Evolutionary conservation across 2,113 vertebrate genomes (phyloP).

Genomic region (Prunella himalayana): DNA sequence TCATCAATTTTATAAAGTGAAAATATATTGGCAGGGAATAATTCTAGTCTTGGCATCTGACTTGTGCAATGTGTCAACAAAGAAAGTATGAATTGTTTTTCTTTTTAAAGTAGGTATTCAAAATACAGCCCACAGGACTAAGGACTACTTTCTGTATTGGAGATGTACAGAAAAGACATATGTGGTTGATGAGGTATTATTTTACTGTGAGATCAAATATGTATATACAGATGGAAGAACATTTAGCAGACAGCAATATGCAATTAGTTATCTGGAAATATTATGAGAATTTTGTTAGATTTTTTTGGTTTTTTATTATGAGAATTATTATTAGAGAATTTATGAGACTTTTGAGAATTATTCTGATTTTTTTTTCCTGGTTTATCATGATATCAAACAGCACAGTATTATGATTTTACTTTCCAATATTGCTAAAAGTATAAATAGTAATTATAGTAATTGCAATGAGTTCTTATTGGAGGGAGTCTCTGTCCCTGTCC

Average conservation of each 20-base stretch:
- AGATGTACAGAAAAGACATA: not conserved
- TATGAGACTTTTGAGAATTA: not conserved
- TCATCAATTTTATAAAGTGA: slow-evolving; percentile 1
- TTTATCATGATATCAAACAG: not conserved
- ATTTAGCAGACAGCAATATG: not conserved
- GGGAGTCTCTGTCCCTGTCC: not conserved
- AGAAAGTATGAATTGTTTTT: not conserved
- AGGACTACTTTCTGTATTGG: not conserved
- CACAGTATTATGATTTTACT: not conserved
- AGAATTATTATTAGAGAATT: not conserved
- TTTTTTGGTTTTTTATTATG: not conserved
- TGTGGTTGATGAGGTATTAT: not conserved
- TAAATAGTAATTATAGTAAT: not conserved
- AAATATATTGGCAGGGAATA: not conserved
- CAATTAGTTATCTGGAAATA: not conserved
- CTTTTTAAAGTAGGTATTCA: not conserved
- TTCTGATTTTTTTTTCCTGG: not conserved
- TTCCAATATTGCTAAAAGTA: not conserved
- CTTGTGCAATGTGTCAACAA: not conserved
- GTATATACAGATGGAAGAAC: not conserved
- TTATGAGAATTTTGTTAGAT: not conserved
- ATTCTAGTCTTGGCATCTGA: not conserved
- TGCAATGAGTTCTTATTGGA: not conserved
- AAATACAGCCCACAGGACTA: not conserved
- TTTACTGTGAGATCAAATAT: not conserved